Base-by-base conservation (phyloP, 2,113 vertebrate species). In the Lepidothrix coronata region DNA sequence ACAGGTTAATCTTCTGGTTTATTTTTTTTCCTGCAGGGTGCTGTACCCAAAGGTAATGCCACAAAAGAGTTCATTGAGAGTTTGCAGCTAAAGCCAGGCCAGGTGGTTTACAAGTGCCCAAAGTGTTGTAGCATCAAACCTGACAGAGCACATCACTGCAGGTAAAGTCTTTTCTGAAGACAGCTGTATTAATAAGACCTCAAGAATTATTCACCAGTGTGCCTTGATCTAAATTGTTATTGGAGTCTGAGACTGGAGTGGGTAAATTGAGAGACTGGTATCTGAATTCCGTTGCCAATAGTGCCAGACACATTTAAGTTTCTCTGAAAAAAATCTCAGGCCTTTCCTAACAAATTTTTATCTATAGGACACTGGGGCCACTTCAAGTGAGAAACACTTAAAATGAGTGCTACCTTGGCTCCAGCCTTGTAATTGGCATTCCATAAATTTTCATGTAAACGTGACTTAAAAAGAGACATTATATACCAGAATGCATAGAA, bases 61-160 rank as follows among this genome's bases (percentile, higher is more conserved):
- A 99, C 99, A 88, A 99, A 99, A 97, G 99, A 99, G 91, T 99
- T 99, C 96, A 99, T 99, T 1, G 99, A 99, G 97, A 99, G 99
- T 96, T 98, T 99, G 95, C 99, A 99, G 97, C 97, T 99, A 71
- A 99, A 99, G 96, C 99, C 99, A 0, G 99, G 99, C 41, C 99
- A 99, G 96, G 99, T 99, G 96, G 99, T 99, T 78, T 99, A 99
- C 97, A 99, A 99, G 96, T 99, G 99, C 95, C 99, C 99, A 88
- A 99, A 99, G 87, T 99, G 99, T 97, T 99, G 99, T 98, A 99
- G 99, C 98, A 99, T 99, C 97, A 99, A 99, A 96, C 99, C 99
- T 0, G 99, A 99, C 97, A 97, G 99, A 95, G 99, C 99, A 51
- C 99, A 99, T 97, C 99, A 99, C 98, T 99, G 99, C 99, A 99